Evolutionary conservation across 2,113 vertebrate species (phyloP).

Genomic region (Oceanodroma tethys): DNA sequence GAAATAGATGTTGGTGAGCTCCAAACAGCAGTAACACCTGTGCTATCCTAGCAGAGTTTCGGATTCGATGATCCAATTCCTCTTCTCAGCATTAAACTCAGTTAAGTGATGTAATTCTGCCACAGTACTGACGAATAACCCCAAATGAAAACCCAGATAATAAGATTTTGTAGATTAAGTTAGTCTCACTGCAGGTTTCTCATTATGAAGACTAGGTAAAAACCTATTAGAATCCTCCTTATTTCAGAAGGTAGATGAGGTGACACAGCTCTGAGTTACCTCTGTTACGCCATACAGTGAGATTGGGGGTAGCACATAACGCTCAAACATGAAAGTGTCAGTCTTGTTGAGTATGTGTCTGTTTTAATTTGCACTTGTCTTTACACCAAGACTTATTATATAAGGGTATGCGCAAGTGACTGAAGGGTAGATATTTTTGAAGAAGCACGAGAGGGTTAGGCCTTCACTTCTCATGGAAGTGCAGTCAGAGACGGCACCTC

Average conservation of each 20-base stretch:
- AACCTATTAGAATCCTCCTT: neutral
- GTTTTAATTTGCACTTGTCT: neutral
- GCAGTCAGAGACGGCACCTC: neutral
- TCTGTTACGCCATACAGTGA: neutral
- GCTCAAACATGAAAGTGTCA: neutral
- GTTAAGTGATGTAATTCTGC: neutral
- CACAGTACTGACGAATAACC: neutral
- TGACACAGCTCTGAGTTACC: neutral
- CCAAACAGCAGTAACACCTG: neutral
- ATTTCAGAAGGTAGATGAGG: neutral
- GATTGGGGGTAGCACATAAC: neutral
- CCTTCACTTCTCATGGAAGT: neutral
- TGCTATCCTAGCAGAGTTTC: neutral
- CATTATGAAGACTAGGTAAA: neutral
- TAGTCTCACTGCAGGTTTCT: neutral
- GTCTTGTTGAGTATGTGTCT: neutral
- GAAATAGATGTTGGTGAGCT: neutral
- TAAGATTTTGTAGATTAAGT: slow-evolving; percentile 29
- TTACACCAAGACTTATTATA: neutral
- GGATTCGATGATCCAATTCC: neutral
- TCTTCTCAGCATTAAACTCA: neutral
- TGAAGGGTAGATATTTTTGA: rapidly evolving
- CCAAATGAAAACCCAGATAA: neutral
- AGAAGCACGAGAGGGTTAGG: neutral
- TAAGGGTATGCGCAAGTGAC: neutral